Base-by-base conservation (phyloP, 2,113 vertebrate species). In the Tetrao urogallus region DNA sequence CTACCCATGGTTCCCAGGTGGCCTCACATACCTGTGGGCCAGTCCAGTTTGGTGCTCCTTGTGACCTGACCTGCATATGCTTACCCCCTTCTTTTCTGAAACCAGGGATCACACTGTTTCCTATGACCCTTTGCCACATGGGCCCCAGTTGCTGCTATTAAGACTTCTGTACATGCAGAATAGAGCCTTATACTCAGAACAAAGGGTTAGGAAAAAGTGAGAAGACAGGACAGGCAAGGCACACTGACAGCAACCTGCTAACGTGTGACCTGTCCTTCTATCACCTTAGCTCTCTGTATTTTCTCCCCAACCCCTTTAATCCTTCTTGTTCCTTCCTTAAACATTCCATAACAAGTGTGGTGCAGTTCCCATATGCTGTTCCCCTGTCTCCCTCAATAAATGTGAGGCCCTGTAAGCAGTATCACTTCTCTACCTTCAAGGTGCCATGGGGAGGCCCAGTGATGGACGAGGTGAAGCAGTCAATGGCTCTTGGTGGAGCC, bases 381-480 rank as follows among this genome's bases (percentile, higher is more conserved):
- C 4, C 8, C 4, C 3, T 69, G 10, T 18, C 43, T 2, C 3
- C 6, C 3, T 0, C 13, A 7, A 15, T 13, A 56, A 24, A 30
- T 75, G 30, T 50, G 6, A 5, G 48, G 27, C 6, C 21, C 27
- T 40, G 1, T 45, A 16, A 34, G 30, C 15, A 22, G 12, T 30
- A 7, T 8, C 8, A 48, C 0, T 1, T 43, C 0, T 43, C 19
- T 3, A 12, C 32, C 11, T 83, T 58, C 25, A 52, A 72, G 50
- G 7, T 36, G 25, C 10, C 10, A 28, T 52, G 16, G 47, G 67
- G n/a, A n/a, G 28, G 3, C 4, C 5, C 5, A 1, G 4, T 28
- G 6, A 10, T 79, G 6, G 5, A 11, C 19, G 25, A 10, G 8
- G n/a, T 3, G 2, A 38, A 21, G 14, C 15, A 81, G 22, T 2